These are phyloP conservation scores for Pteronotus mesoamericanus DNA, from an alignment of 2,797 vertebrate species.

Conservation along the genomic window DNA sequence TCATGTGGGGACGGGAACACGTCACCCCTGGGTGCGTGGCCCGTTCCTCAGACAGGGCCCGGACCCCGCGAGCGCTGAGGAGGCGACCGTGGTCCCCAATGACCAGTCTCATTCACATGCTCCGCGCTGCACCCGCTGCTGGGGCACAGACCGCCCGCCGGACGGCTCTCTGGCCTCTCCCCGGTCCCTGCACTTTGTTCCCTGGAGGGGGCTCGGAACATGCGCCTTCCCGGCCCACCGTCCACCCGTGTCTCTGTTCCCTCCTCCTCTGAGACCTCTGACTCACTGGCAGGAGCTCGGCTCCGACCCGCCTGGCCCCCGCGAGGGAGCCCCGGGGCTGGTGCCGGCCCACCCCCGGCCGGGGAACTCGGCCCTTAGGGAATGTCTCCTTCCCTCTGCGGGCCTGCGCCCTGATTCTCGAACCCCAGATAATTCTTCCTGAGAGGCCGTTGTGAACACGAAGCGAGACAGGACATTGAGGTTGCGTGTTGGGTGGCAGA, in stretches of 20 bases:
- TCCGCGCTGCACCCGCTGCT: neutral
- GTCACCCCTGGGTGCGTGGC: fast-evolving
- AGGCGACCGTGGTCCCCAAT: fast-evolving
- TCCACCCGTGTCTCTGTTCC: fast-evolving
- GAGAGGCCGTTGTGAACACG: neutral
- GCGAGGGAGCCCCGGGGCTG: neutral
- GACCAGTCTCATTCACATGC: fast-evolving
- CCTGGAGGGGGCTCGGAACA: fast-evolving
- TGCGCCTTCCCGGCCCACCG: no score
- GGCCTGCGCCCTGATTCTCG: neutral
- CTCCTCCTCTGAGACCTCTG: neutral
- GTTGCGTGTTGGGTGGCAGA: neutral
- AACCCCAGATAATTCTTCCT: neutral
- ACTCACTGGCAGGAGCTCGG: neutral
- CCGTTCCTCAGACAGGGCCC: neutral
- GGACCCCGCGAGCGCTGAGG: fast-evolving
- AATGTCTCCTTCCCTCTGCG: neutral
- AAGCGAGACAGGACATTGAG: fast-evolving
- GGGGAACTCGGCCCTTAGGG: fast-evolving
- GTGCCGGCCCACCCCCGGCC: fast-evolving
- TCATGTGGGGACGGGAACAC: fast-evolving
- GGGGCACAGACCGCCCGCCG: fast-evolving
- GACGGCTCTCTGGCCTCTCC: neutral
- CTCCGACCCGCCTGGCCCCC: neutral
- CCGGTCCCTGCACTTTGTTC: fast-evolving